phyloP scores from a whole-genome alignment of 2,888 invertebrate species.

The Hydraecia micacea region DNA sequence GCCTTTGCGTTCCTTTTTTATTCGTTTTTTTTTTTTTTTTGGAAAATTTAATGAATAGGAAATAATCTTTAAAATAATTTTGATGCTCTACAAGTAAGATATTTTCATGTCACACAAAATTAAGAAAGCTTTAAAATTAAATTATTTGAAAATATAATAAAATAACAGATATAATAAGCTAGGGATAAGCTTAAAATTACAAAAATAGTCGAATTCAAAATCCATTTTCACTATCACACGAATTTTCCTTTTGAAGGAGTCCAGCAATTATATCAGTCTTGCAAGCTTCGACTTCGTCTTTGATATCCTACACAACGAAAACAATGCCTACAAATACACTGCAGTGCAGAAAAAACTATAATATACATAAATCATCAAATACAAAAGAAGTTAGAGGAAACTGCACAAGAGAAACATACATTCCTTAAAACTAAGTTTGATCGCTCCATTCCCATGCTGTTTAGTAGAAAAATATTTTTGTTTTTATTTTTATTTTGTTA shows the following conservation, averaged over 20 bases:
- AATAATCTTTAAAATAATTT: slow-evolving; percentile 15
- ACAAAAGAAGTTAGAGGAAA: slow-evolving; percentile 20
- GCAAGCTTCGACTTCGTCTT: slow-evolving; percentile 83
- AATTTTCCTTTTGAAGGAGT: slow-evolving; percentile 85
- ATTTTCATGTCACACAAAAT: slow-evolving; percentile 26
- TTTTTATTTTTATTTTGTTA: slow-evolving; percentile 57
- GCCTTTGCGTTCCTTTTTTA: slow-evolving; percentile 62
- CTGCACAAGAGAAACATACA: slow-evolving; percentile 39
- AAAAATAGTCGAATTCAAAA: slow-evolving; percentile 84
- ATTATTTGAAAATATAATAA: slow-evolving; percentile 29
- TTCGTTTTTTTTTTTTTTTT: slow-evolving; percentile 26
- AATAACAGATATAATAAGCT: slow-evolving; percentile 63
- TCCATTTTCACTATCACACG: slow-evolving; percentile 80
- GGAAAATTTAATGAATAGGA: slow-evolving; percentile 11
- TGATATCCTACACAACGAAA: slow-evolving; percentile 68
- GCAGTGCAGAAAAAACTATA: slow-evolving; percentile 47
- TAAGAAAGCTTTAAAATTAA: slow-evolving; percentile 42
- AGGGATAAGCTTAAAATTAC: slow-evolving; percentile 73
- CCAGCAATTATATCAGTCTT: slow-evolving; percentile 85
- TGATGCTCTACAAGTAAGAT: slow-evolving; percentile 5
- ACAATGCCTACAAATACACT: slow-evolving; percentile 33
- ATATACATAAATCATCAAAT: not conserved
- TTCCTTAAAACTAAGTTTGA: slow-evolving; percentile 21
- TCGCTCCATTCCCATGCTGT: slow-evolving; percentile 25
- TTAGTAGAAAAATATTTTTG: slow-evolving; percentile 71